These are phyloP conservation scores for Pterocles gutturalis DNA, from an alignment of 2,113 vertebrate species.

Conservation along the genomic window DNA sequence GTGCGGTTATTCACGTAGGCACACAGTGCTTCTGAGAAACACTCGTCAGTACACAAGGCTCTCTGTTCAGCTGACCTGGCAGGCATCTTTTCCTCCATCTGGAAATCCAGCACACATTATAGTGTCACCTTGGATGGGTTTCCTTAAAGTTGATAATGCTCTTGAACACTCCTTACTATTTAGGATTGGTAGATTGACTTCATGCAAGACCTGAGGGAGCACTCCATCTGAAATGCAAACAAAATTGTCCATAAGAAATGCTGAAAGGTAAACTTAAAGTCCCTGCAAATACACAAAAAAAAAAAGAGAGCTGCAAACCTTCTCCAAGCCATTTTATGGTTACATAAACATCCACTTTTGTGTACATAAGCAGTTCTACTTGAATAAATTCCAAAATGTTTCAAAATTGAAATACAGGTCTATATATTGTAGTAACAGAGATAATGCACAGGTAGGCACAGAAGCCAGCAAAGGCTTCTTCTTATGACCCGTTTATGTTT, in stretches of 20 bases:
- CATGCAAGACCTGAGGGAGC: conserved; percentile 76
- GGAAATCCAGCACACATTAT: conserved; percentile 88
- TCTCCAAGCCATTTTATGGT: background rate
- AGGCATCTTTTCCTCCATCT: conserved; percentile 86
- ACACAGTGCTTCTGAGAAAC: background rate
- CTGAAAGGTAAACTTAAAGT: background rate
- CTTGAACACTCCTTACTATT: conserved; percentile 75
- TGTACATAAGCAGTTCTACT: background rate
- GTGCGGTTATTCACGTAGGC: background rate
- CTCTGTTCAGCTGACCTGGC: conserved; percentile 79
- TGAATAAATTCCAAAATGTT: background rate
- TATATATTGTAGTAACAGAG: background rate
- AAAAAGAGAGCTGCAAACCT: background rate
- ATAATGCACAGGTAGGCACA: background rate
- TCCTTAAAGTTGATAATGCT: conserved; percentile 77
- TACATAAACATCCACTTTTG: background rate
- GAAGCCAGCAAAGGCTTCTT: background rate
- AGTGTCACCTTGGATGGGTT: conserved; percentile 68
- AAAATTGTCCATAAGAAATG: background rate
- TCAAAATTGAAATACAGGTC: background rate
- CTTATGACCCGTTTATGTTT: background rate
- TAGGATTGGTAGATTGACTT: conserved; percentile 85
- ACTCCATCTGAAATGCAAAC: conserved; percentile 76
- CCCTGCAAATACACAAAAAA: background rate
- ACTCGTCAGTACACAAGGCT: background rate